phyloP scores from a whole-genome alignment of 2,113 vertebrate genomes.

The Gymnobelideus leadbeateri region DNA sequence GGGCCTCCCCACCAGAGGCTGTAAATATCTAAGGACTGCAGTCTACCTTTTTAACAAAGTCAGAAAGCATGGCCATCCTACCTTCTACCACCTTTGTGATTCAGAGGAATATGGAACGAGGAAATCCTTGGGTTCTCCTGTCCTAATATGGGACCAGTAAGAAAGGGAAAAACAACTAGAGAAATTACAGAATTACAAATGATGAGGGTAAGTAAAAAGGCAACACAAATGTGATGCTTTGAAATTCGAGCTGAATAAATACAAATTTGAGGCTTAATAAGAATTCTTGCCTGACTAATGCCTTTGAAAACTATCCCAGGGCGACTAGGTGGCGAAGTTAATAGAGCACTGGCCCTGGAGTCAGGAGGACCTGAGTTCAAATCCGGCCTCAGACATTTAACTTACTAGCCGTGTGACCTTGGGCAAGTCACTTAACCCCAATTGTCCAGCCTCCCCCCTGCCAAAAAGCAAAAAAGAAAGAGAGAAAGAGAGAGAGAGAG shows the following conservation, averaged over 20 bases:
- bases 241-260: background rate
- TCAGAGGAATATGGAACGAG: background rate
- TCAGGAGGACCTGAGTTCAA: no score
- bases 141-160: background rate
- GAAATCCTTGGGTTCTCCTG: background rate
- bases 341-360: no score
- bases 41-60: background rate
- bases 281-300: background rate
- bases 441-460: no score
- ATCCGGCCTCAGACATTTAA: no score
- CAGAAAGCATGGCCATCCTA: background rate
- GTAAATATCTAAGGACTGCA: background rate
- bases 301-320: no score
- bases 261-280: background rate
- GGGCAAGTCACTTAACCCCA: no score
- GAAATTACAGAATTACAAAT: background rate
- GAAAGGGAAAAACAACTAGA: background rate
- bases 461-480: no score
- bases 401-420: no score
- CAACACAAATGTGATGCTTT: background rate
- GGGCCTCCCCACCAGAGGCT: no score
- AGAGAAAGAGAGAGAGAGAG: no score
- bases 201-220: background rate
- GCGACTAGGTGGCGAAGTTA: no score
- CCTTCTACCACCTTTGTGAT: background rate